Percentiles rank a stretch among this genome's conserved stretches.
These are phyloP conservation scores for Tetrax tetrax DNA, from an alignment of 2,113 vertebrate genomes.

Conservation along the genomic window DNA sequence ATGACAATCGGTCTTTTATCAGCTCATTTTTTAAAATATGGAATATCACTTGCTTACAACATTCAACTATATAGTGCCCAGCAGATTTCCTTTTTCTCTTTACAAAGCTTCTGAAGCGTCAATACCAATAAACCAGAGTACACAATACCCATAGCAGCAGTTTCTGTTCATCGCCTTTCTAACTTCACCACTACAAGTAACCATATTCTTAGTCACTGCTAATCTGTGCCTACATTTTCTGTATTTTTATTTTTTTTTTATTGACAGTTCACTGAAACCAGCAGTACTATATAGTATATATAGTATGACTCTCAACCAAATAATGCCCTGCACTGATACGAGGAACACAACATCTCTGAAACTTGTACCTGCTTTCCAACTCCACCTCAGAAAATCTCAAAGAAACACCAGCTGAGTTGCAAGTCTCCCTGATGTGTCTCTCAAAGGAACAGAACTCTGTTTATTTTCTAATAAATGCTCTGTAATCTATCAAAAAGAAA, in stretches of 20 bases:
- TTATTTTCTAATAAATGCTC: background rate
- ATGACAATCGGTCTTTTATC: background rate
- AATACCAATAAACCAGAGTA: background rate
- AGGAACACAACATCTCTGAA: background rate
- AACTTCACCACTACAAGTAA: background rate
- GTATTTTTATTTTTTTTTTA: background rate
- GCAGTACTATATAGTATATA: background rate
- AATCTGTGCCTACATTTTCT: background rate
- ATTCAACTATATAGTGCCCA: background rate
- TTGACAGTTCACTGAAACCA: background rate
- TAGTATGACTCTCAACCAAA: background rate
- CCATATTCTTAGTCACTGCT: background rate
- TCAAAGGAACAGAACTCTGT: background rate
- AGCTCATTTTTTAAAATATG: background rate
- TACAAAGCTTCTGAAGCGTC: constrained; percentile 14
- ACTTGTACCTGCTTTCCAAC: background rate
- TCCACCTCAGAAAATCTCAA: background rate
- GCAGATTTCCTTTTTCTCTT: constrained; percentile 6
- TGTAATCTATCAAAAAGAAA: background rate
- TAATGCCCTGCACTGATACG: background rate
- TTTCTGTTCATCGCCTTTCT: constrained; percentile 11
- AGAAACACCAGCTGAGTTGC: background rate
- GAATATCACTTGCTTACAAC: constrained; percentile 10
- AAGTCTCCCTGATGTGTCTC: background rate
- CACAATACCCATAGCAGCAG: constrained; percentile 1